Base-by-base conservation (phyloP, 2,113 vertebrate genomes). In the Chitala chitala region DNA sequence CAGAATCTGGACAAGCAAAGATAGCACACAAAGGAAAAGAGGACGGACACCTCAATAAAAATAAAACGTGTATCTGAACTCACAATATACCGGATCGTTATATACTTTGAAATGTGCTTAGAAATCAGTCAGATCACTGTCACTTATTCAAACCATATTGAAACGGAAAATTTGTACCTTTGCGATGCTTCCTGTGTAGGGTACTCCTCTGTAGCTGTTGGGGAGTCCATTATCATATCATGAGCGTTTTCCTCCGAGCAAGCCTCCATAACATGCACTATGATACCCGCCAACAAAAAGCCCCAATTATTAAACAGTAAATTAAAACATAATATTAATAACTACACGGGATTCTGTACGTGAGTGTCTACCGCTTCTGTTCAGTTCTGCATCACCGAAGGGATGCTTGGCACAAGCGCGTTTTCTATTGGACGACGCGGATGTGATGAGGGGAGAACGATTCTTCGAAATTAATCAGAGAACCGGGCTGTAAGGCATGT, bases 251-350 rank as follows among this genome's bases (percentile, higher is more conserved):
- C 85, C 72, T 83, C 78, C 20, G 87, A 83, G 69, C 78, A 64
- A 46, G 84, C 82, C 3, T 91, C 89, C 90, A 91, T 90, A 72
- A n/a, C n/a, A n/a, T n/a, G n/a, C n/a, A n/a, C n/a, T n/a, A n/a
- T n/a, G n/a, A n/a, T n/a, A n/a, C n/a, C n/a, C n/a, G n/a, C n/a
- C n/a, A n/a, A n/a, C n/a, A n/a, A n/a, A n/a, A n/a, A n/a, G n/a
- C n/a, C n/a, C n/a, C n/a, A n/a, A n/a, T n/a, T n/a, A n/a, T n/a
- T n/a, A n/a, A n/a, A n/a, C n/a, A n/a, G n/a, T n/a, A n/a, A n/a
- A n/a, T n/a, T 13, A 4, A 12, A 44, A 66, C 42, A 42, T 2
- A 15, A 50, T 5, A 42, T 31, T 31, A 50, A 31, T 33, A 17
- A 40, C 33, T 15, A 20, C 15, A 4, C 38, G 36, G n/a, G 20